Evolutionary conservation across 2,888 invertebrate genomes (phyloP).

Genomic region (Melanophora roralis): DNA sequence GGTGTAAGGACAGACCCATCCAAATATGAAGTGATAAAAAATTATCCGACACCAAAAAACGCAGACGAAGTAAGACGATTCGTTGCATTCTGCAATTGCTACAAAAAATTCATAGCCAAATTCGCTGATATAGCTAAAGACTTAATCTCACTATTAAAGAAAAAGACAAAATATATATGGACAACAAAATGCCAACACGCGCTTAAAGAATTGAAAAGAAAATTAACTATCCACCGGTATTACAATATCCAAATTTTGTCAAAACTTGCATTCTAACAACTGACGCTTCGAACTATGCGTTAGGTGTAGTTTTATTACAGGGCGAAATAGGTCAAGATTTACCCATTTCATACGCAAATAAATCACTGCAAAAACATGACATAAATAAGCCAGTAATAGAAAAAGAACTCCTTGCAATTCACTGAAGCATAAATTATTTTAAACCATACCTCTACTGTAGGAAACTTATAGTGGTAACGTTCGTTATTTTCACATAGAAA

Average conservation of each 20-base stretch:
- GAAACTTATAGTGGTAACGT: neutral
- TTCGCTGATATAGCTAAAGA: neutral
- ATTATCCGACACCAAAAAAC: no score
- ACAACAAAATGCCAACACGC: neutral
- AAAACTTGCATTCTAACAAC: neutral
- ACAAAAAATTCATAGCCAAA: neutral
- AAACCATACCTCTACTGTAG: conserved; percentile 1
- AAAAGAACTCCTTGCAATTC: neutral
- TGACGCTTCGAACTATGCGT: neutral
- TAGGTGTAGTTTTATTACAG: neutral
- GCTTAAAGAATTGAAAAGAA: neutral
- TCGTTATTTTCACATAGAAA: conserved; percentile 23
- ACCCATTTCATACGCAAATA: no score
- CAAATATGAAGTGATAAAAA: no score
- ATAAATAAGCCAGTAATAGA: no score
- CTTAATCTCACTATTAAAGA: neutral
- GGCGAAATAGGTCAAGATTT: neutral
- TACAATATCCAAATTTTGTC: neutral
- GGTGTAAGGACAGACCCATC: no score
- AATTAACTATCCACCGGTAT: no score
- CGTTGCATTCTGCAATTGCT: no score
- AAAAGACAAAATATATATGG: neutral
- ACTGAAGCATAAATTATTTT: neutral
- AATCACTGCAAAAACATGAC: conserved; percentile 13
- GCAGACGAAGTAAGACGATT: no score